These are phyloP conservation scores for Cephalotes varians DNA, from an alignment of 2,888 invertebrate species.

Conservation along the genomic window DNA sequence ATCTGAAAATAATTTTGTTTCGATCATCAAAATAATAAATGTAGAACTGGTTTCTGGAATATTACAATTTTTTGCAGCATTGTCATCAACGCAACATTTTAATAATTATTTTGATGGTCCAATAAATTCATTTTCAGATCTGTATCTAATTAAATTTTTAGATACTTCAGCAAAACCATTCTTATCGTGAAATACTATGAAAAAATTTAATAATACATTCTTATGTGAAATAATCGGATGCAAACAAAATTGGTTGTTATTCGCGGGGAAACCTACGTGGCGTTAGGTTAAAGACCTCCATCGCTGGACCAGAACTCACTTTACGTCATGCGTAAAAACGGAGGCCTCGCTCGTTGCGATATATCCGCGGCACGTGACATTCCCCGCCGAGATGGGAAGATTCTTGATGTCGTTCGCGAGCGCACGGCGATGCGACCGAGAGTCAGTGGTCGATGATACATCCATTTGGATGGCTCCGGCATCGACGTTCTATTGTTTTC, in stretches of 20 bases:
- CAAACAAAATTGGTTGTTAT: background rate
- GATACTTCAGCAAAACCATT: too few species aligned
- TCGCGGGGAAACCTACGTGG: background rate
- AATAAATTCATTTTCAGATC: too few species aligned
- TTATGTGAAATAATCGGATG: background rate
- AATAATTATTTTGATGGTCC: too few species aligned
- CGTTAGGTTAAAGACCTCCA: constrained; percentile 1
- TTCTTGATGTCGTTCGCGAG: constrained; percentile 5
- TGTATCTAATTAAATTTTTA: too few species aligned
- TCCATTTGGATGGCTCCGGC: constrained; percentile 30
- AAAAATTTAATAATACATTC: background rate
- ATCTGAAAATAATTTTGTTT: too few species aligned
- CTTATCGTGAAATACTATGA: background rate
- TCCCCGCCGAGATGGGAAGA: constrained; percentile 21
- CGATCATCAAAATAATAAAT: too few species aligned
- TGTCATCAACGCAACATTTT: too few species aligned
- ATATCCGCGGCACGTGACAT: constrained; percentile 34
- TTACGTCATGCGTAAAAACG: constrained; percentile 39
- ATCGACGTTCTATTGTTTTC: constrained; percentile 76
- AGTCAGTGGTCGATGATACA: constrained; percentile 24
- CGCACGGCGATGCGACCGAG: background rate
- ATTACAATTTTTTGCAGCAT: too few species aligned
- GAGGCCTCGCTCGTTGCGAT: background rate
- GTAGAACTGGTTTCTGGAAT: too few species aligned
- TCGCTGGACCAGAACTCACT: background rate